A percentile compares a stretch with the other conserved stretches of the same genome.
phyloP scores from a whole-genome alignment of 1,140 invertebrate species.

The Aradophagus sp. region DNA sequence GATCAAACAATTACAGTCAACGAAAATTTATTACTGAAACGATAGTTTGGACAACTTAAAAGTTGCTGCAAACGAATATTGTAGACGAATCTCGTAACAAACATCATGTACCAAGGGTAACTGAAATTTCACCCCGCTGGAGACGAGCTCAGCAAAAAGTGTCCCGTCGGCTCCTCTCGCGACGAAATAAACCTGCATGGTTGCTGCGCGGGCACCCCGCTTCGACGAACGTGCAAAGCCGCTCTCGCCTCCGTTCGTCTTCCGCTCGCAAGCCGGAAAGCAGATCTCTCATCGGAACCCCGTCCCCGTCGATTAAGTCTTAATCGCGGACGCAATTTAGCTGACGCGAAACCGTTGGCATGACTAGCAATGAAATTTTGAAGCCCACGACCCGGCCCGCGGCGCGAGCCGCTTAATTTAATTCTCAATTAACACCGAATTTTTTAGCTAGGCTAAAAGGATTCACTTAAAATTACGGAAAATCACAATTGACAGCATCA shows the following conservation, averaged over 20 bases:
- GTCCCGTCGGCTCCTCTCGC: too few species aligned
- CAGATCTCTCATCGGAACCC: slow-evolving; percentile 16
- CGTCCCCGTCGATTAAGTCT: background rate
- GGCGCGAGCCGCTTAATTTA: too few species aligned
- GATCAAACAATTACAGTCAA: too few species aligned
- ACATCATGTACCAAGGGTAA: too few species aligned
- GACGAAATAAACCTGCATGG: slow-evolving; percentile 17
- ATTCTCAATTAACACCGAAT: slow-evolving; percentile 2
- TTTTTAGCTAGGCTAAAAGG: slow-evolving; percentile 39
- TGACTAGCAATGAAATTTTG: slow-evolving; percentile 52
- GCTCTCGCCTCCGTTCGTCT: background rate
- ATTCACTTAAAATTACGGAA: slow-evolving; percentile 48
- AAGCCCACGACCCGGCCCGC: slow-evolving; percentile 21
- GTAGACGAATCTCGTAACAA: too few species aligned
- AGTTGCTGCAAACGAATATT: too few species aligned
- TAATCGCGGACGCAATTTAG: slow-evolving; percentile 26
- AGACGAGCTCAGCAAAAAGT: too few species aligned
- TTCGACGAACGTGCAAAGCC: background rate
- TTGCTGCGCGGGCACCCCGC: slow-evolving; percentile 8
- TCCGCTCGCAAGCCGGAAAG: slow-evolving; percentile 14
- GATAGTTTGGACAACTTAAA: too few species aligned
- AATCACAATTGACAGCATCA: slow-evolving; percentile 49
- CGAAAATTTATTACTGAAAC: too few species aligned
- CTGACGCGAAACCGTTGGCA: slow-evolving; percentile 21
- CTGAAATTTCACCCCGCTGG: too few species aligned